Base-by-base conservation (phyloP, 2,888 invertebrate species). In the Hartigia nigra region DNA sequence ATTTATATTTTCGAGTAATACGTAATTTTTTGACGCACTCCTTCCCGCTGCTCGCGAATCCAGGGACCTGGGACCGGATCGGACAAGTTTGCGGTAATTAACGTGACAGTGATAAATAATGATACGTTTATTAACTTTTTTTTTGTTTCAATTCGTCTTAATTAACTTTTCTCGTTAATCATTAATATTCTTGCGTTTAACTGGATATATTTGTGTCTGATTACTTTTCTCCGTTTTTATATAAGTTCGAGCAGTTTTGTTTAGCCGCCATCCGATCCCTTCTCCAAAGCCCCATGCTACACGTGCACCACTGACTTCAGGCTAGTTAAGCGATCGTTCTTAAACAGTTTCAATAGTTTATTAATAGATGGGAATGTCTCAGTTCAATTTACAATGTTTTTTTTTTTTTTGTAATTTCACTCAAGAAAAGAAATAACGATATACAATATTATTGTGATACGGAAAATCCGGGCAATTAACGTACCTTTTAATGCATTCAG, bases 61-160 rank as follows among this genome's bases (percentile, higher is more conserved):
- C 86, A 89, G 90, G 88, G 86, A 83, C 81, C 87, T 85, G 89
- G 89, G 83, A 88, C 79, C 86, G 82, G 86, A 82, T 87, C 87
- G 84, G 91, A 91, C 85, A 91, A 91, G 87, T 90, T 91, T 88
- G 90, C 91, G 91, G 91, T 91, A 91, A 91, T 88, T 88, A 89
- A 86, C 84, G 85, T 35, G 74, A 79, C 32, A n/a, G 36, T 12
- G 36, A 39, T 34, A 55, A 72, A 31, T 72, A 23, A 9, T 12
- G 72, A 34, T n/a, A n/a, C n/a, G n/a, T n/a, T n/a, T n/a, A n/a
- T n/a, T n/a, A n/a, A n/a, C n/a, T n/a, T n/a, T n/a, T n/a, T n/a
- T n/a, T 55, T 55, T 55, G 35, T 55, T 55, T 14, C 1, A 23
- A 23, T 9, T 9, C 23, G 55, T 23, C 23, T 55, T 23, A 5